Base-by-base conservation (phyloP, 2,888 invertebrate genomes). In the Gari tellinella region DNA sequence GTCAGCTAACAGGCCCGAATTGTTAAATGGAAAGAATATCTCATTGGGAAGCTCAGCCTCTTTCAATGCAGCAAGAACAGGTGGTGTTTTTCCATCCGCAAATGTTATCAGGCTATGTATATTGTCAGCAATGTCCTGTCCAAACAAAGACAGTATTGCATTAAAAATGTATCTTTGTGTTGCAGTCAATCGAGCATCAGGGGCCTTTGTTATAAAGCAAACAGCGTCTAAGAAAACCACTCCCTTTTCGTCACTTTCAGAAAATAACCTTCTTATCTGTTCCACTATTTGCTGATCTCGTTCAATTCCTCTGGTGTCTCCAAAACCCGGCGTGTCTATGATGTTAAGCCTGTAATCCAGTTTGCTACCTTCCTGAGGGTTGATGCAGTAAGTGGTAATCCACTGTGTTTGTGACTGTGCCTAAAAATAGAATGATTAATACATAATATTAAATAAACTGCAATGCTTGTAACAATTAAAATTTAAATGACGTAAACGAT, bases 141-240 rank as follows among this genome's bases (percentile, higher is more conserved):
- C 80, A 58, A 82, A 82, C 14, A 82, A 46, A 4, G 78, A 78
- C 31, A 80, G 49, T 15, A 78, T 78, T 21, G 73, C 52, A 23
- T 75, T 67, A 51, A 80, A 75, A 37, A 82, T 80, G 55, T 82
- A 82, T 45, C 55, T 72, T 57, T 82, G 82, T 12, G 75, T 64
- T 17, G 70, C 56, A 8, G 80, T 77, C 0, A 82, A 72, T 15
- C 80, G 55, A 1, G 75, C 77, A 23, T 75, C 65, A 14, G 82
- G 82, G 8, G 80, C 80, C 55, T 82, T 77, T 15, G 67, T 72
- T 15, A 81, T 49, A 65, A 80, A 78, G 40, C 80, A 82, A 15
- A 82, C 73, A 2, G 82, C 82, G 45, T 82, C 82, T 10, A 82
- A 51, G 14, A 26, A 64, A 31, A 68, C 41, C 12, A 82, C 62